Evolutionary conservation across 2,888 invertebrate species (phyloP).

Genomic region (Boloria euphrosyne): DNA sequence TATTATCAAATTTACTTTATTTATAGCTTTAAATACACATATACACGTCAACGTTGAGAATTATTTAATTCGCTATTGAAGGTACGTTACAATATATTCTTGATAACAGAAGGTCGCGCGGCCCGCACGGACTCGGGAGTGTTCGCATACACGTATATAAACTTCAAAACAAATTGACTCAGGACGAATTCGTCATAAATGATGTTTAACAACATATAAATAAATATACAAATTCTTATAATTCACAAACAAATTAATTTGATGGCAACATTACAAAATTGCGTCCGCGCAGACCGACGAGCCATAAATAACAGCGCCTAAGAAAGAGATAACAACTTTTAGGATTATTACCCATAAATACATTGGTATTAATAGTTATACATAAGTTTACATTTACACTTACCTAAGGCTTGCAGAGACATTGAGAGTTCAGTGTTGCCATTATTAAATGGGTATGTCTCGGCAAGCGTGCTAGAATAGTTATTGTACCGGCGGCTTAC

Average conservation of each 20-base stretch:
- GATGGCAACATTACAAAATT: constrained; percentile 19
- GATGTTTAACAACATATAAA: constrained; percentile 12
- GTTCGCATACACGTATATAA: constrained; percentile 7
- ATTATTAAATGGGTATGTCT: constrained; percentile 46
- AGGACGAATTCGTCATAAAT: constrained; percentile 20
- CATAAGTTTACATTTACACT: constrained; percentile 63
- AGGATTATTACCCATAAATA: constrained; percentile 71
- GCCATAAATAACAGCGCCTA: constrained; percentile 79
- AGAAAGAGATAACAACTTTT: constrained; percentile 81
- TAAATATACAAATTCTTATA: constrained; percentile 17
- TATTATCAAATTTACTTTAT: constrained; percentile 59
- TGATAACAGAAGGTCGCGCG: constrained; percentile 68
- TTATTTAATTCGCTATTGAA: constrained; percentile 61
- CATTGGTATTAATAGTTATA: constrained; percentile 64
- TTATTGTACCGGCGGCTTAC: constrained; percentile 65
- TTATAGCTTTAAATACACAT: constrained; percentile 70
- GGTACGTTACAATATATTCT: constrained; percentile 65
- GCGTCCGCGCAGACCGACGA: constrained; percentile 60
- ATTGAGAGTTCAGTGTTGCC: constrained; percentile 26
- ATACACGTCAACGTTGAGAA: constrained; percentile 70
- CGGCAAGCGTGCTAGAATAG: constrained; percentile 62
- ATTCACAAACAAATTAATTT: background rate
- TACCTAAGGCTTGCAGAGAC: constrained; percentile 62
- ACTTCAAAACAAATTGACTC: constrained; percentile 30
- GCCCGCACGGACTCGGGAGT: constrained; percentile 52